phyloP scores from a whole-genome alignment of 2,113 vertebrate genomes.

The Rallus limicola region DNA sequence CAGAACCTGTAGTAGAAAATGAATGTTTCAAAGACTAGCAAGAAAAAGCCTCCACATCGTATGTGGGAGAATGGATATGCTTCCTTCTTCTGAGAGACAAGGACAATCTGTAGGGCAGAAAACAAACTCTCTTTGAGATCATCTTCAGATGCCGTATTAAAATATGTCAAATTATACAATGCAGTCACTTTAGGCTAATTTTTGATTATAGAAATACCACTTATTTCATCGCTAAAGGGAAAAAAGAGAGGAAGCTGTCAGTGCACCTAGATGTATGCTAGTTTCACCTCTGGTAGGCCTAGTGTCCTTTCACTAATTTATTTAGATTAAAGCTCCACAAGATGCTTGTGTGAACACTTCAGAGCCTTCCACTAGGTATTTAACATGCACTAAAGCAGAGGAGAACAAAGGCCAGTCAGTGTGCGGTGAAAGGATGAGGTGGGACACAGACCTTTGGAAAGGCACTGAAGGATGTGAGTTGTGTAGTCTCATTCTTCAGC shows the following conservation, averaged over 20 bases:
- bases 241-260: not conserved
- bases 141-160: not conserved
- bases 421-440: accelerated
- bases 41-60: not conserved
- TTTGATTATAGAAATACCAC: not conserved
- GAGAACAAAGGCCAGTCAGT: not conserved
- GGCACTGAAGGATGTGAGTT: not conserved
- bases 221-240: not conserved
- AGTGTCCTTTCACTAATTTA: not conserved
- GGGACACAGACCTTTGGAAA: not conserved
- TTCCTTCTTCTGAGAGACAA: not conserved
- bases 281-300: not conserved
- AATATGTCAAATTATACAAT: not conserved
- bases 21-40: not conserved
- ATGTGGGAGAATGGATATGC: not conserved
- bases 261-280: not conserved
- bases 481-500: not conserved
- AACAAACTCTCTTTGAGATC: not conserved
- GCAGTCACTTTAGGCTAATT: not conserved
- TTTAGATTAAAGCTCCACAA: not conserved
- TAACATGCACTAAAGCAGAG: not conserved
- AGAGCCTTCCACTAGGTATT: not conserved
- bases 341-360: not conserved
- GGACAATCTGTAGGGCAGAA: not conserved
- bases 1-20: not conserved